phyloP scores from a whole-genome alignment of 2,888 invertebrate genomes.

The Xestia rhomboidea region DNA sequence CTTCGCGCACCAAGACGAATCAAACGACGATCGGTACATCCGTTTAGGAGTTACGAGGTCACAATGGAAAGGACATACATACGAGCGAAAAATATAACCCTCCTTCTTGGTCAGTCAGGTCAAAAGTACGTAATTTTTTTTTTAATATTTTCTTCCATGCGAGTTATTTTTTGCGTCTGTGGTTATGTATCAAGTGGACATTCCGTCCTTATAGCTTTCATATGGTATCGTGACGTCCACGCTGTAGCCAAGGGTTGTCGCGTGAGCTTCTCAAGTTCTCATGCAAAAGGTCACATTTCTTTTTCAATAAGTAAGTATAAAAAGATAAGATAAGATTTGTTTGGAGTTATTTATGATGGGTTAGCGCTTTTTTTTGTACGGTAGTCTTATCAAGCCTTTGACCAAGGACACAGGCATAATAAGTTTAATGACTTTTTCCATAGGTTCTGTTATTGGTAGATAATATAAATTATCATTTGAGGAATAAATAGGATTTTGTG shows the following conservation, averaged over 20 bases:
- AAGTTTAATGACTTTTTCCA: not conserved
- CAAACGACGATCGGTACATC: too few relatives aligned
- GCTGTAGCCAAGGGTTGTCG: conserved; percentile 11
- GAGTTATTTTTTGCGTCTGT: not conserved
- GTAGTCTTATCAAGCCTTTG: conserved; percentile 7
- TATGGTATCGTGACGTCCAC: conserved; percentile 9
- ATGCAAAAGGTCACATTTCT: conserved; percentile 22
- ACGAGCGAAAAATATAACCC: too few relatives aligned
- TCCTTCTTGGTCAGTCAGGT: too few relatives aligned
- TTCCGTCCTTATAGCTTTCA: conserved; percentile 11
- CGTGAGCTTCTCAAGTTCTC: conserved; percentile 29
- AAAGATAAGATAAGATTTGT: conserved; percentile 33
- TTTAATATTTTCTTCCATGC: too few relatives aligned
- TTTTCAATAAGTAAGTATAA: conserved; percentile 1
- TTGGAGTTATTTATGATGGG: conserved; percentile 27
- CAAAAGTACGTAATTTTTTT: too few relatives aligned
- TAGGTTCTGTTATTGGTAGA: not conserved
- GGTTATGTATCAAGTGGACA: not conserved
- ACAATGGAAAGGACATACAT: too few relatives aligned
- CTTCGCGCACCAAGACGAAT: too few relatives aligned
- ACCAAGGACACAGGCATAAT: not conserved
- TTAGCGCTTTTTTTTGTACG: not conserved
- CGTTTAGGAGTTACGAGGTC: too few relatives aligned
- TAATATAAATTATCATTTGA: not conserved
- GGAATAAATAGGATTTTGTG: not conserved